Evolutionary conservation across 2,113 vertebrate species (phyloP).

Genomic region (Cyphomyrus plagiostoma): DNA sequence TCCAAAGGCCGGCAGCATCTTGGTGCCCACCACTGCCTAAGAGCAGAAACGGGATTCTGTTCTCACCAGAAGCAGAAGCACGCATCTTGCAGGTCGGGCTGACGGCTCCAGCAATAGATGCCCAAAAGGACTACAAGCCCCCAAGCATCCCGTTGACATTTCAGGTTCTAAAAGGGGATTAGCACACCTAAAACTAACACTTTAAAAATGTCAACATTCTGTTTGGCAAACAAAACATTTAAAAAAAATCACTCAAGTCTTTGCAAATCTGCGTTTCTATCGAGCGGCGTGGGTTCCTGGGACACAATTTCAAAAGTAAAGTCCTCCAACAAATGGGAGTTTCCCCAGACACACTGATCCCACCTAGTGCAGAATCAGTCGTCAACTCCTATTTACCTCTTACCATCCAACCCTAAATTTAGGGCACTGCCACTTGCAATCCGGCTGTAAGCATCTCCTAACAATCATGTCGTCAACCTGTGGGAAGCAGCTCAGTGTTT

Average conservation of each 20-base stretch:
- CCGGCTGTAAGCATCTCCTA: background rate
- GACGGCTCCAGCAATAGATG: background rate
- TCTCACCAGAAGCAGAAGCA: too few relatives aligned
- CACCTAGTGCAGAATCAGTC: background rate
- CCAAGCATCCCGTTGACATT: background rate
- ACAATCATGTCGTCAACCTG: background rate
- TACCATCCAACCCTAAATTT: background rate
- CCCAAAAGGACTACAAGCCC: background rate
- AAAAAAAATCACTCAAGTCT: background rate
- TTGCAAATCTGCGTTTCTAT: background rate
- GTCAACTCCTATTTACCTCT: background rate
- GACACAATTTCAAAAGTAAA: background rate
- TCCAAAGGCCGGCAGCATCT: too few relatives aligned
- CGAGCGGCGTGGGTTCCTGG: background rate
- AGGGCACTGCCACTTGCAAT: background rate
- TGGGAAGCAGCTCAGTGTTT: background rate
- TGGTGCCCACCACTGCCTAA: too few relatives aligned
- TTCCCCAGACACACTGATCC: background rate
- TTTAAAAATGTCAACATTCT: background rate
- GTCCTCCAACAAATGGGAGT: background rate
- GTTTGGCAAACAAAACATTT: background rate
- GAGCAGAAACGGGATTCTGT: too few relatives aligned
- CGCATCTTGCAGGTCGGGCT: too few relatives aligned
- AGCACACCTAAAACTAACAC: background rate
- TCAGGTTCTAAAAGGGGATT: background rate